These are phyloP conservation scores for Dendronephthya gigantea DNA, from an alignment of 64 coral and sea anemone species.

Conservation along the genomic window DNA sequence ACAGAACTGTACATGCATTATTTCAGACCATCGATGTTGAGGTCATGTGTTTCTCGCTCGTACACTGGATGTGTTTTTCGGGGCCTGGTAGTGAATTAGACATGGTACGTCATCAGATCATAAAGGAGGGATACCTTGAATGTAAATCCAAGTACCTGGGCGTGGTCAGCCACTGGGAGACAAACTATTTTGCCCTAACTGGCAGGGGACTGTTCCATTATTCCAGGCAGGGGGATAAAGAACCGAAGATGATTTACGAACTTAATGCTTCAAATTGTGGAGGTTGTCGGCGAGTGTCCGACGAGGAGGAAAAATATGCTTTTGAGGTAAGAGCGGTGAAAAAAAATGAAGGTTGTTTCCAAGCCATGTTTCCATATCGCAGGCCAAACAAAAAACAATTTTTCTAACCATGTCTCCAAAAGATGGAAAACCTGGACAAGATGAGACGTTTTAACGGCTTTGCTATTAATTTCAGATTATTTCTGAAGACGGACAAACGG, in stretches of 20 bases:
- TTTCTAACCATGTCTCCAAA: too few relatives aligned
- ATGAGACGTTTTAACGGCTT: not conserved
- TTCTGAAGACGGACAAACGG: slow-evolving; percentile 34
- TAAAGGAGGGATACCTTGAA: not conserved
- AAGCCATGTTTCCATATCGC: not conserved
- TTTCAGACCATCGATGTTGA: not conserved
- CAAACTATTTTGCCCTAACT: not conserved
- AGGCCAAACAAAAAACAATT: too few relatives aligned
- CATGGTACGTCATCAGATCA: not conserved
- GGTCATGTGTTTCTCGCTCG: not conserved
- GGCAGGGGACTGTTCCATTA: not conserved
- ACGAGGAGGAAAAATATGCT: slow-evolving; percentile 22
- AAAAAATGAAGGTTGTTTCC: not conserved
- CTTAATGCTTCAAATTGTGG: slow-evolving; percentile 28
- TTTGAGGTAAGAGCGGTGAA: slow-evolving; percentile 50
- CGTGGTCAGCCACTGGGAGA: slow-evolving; percentile 3
- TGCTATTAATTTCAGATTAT: slow-evolving; percentile 25
- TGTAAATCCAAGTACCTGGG: not conserved
- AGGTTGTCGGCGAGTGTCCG: slow-evolving; percentile 45
- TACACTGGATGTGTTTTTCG: not conserved
- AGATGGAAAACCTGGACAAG: not conserved
- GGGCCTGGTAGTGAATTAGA: not conserved
- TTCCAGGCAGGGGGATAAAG: not conserved
- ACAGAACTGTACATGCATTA: not conserved
- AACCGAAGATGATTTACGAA: not conserved